A percentile compares a stretch with the other conserved stretches of the same genome.
These are phyloP conservation scores for Uloborus plumipes DNA, from an alignment of 2,888 invertebrate genomes.

Conservation along the genomic window DNA sequence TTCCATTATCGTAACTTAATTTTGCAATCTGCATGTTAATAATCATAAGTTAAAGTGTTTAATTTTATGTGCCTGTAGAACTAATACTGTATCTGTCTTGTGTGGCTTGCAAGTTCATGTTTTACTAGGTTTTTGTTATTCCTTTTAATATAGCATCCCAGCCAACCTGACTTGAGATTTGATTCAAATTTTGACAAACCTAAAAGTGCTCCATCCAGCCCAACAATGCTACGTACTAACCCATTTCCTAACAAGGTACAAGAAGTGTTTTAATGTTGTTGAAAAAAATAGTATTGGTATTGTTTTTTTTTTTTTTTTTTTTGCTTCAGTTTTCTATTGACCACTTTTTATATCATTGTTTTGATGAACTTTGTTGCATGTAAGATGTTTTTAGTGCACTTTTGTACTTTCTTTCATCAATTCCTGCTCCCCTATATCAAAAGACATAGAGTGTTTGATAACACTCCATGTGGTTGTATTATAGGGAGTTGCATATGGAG, in stretches of 20 bases:
- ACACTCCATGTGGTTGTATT: no score
- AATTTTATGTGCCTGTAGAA: not conserved
- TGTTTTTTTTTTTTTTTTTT: not conserved
- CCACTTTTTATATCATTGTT: not conserved
- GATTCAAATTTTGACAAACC: conserved; percentile 47
- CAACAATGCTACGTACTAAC: conserved; percentile 46
- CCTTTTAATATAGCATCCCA: conserved; percentile 56
- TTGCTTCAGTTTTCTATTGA: no score
- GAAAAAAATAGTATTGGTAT: not conserved
- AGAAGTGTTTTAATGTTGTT: not conserved
- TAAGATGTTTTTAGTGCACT: not conserved
- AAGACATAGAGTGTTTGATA: no score
- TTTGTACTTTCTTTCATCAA: not conserved
- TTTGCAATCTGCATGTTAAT: no score
- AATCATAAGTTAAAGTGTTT: no score
- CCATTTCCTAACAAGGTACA: conserved; percentile 47
- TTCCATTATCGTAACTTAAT: not conserved
- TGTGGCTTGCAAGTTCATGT: not conserved
- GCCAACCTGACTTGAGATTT: conserved; percentile 58
- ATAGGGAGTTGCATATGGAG: no score
- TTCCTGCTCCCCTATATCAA: no score
- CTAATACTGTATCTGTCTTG: not conserved
- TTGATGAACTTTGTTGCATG: no score
- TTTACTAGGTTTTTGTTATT: not conserved
- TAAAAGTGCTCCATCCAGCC: conserved; percentile 66